phyloP scores from a whole-genome alignment of 2,797 vertebrate genomes.

The Podarcis lilfordi region DNA sequence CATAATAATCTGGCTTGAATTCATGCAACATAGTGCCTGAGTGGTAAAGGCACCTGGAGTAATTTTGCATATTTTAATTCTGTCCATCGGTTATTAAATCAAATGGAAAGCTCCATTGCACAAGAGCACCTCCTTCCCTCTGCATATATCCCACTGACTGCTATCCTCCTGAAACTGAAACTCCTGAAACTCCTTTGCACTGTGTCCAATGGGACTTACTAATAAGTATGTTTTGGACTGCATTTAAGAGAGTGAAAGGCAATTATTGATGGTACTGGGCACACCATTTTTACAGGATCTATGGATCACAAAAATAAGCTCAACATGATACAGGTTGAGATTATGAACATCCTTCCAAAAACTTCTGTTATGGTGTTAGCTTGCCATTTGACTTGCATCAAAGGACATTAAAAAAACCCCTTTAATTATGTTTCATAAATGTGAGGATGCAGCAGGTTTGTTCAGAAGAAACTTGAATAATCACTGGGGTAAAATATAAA shows the following conservation, averaged over 20 bases:
- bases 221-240: neutral
- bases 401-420: conserved; percentile 10
- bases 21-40: neutral
- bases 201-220: neutral
- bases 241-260: neutral
- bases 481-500: neutral
- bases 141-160: no score
- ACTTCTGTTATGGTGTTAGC: neutral
- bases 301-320: neutral
- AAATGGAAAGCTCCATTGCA: no score
- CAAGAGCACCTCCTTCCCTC: no score
- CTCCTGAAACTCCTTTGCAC: neutral
- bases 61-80: neutral
- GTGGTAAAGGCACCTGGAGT: neutral
- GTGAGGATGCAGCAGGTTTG: conserved; percentile 17
- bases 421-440: conserved; percentile 26
- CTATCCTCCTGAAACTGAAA: neutral
- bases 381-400: neutral
- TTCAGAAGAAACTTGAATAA: conserved; percentile 36
- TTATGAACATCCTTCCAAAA: neutral
- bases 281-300: neutral
- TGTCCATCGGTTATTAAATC: neutral
- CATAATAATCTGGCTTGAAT: neutral
- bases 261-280: neutral
- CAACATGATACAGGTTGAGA: neutral